These are phyloP conservation scores for Premnoplex brunnescens DNA, from an alignment of 2,797 vertebrate genomes.

Conservation along the genomic window DNA sequence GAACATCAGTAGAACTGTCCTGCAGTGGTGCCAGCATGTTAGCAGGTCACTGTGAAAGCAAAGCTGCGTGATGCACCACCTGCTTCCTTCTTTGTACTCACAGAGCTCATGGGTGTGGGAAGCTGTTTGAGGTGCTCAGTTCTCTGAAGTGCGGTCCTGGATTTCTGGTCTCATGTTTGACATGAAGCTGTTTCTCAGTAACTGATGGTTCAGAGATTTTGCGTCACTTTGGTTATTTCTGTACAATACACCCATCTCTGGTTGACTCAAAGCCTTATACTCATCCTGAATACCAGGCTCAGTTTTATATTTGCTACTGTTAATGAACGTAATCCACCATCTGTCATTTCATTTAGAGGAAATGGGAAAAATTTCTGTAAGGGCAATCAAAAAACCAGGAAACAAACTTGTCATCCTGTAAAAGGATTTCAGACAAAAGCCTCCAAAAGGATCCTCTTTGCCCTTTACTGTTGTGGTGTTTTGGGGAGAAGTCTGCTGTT, in stretches of 20 bases:
- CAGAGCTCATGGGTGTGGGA: not conserved
- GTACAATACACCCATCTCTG: not conserved
- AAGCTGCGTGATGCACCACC: not conserved
- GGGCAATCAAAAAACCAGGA: not conserved
- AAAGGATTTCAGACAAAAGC: not conserved
- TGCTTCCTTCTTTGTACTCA: not conserved
- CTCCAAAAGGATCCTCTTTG: not conserved
- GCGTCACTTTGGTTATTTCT: not conserved
- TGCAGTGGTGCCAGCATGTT: not conserved
- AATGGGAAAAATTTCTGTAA: not conserved
- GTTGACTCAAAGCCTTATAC: not conserved
- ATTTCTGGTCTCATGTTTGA: not conserved
- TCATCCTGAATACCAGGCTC: not conserved
- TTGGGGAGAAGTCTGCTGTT: not conserved
- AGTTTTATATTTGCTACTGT: not conserved
- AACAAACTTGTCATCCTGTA: not conserved
- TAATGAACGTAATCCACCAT: not conserved
- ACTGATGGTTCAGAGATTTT: not conserved
- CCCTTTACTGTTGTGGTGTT: not conserved
- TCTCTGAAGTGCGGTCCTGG: not conserved
- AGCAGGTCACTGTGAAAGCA: not conserved
- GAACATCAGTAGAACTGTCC: not conserved
- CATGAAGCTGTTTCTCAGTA: not conserved
- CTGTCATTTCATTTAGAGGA: not conserved
- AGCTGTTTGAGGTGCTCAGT: not conserved